phyloP scores from a whole-genome alignment of 2,113 vertebrate genomes.

The Amazona vittata region DNA sequence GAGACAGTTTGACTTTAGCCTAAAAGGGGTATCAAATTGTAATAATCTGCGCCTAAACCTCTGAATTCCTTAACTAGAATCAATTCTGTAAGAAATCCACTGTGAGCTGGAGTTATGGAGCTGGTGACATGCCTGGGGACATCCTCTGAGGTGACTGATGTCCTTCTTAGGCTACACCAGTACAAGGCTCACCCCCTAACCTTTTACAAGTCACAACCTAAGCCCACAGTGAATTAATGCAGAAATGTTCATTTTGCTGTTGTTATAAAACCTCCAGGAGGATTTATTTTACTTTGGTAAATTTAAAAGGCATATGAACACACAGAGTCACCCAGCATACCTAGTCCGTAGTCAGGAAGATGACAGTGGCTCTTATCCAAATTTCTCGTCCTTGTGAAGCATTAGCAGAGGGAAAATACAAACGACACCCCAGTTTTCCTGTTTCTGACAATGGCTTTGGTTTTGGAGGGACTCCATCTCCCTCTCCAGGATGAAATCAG shows the following conservation, averaged over 20 bases:
- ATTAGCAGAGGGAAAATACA: not conserved
- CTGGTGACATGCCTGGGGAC: too few relatives aligned
- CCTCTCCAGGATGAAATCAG: not conserved
- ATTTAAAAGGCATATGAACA: too few relatives aligned
- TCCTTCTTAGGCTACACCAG: not conserved
- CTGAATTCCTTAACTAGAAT: not conserved
- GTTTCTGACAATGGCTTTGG: not conserved
- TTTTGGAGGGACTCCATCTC: not conserved
- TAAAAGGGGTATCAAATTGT: not conserved
- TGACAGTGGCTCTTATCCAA: not conserved
- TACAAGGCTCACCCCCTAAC: not conserved
- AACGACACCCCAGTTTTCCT: not conserved
- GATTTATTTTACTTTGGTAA: not conserved
- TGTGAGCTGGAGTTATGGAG: too few relatives aligned
- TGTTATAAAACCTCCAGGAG: not conserved
- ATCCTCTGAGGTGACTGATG: too few relatives aligned
- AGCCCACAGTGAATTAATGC: not conserved
- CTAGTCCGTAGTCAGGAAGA: not conserved
- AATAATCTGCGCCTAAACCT: not conserved
- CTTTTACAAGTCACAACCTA: not conserved
- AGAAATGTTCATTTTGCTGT: not conserved
- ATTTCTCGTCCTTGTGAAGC: not conserved
- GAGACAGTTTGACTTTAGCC: not conserved
- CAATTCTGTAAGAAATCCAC: not conserved
- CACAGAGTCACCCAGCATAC: too few relatives aligned